phyloP scores from a whole-genome alignment of 1,140 invertebrate species.

The Anastrepha obliqua region DNA sequence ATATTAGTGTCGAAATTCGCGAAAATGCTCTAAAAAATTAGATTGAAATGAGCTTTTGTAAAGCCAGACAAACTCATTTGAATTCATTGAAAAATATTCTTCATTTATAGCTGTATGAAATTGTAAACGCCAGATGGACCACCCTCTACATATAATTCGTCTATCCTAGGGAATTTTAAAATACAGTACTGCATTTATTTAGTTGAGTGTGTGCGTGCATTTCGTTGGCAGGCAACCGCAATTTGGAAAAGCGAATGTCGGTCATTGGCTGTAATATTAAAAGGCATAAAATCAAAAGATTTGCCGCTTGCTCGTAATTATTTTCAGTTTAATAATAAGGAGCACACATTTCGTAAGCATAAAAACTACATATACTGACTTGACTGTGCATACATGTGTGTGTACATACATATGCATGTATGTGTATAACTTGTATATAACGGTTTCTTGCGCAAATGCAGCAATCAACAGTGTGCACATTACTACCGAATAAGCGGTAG shows the following conservation, averaged over 20 bases:
- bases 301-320: background rate
- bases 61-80: too few species aligned
- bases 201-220: background rate
- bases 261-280: conserved; percentile 2
- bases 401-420: too few species aligned
- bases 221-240: background rate
- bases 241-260: conserved; percentile 2
- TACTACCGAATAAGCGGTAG: background rate
- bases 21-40: too few species aligned
- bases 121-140: too few species aligned
- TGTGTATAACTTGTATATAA: too few species aligned
- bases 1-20: too few species aligned
- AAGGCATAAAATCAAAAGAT: conserved; percentile 26
- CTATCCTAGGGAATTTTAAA: background rate
- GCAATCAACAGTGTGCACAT: background rate
- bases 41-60: too few species aligned
- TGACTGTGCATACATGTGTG: too few species aligned
- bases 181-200: background rate
- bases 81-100: too few species aligned
- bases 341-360: background rate
- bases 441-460: background rate
- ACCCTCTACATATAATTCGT: too few species aligned
- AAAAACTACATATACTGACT: background rate
- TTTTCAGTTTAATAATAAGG: background rate
- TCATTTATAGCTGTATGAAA: too few species aligned